Evolutionary conservation across 1,140 invertebrate genomes (phyloP), one percentile per base, ranked within the genome.

Genomic region (Melipona quadrifasciata): DNA sequence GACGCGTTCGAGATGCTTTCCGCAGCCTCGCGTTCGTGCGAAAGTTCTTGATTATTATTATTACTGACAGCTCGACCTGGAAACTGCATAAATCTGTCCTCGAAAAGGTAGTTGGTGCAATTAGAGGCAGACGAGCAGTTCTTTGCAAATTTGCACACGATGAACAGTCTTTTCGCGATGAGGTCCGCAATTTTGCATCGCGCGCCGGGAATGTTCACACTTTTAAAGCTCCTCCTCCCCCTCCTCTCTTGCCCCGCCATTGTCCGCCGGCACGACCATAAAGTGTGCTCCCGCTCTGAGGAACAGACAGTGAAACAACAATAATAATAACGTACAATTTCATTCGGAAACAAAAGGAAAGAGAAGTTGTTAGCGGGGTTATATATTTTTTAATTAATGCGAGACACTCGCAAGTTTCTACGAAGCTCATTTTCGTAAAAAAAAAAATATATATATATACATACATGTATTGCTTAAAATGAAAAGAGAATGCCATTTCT

Each of bases 101-200:
- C 31, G 31, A 21, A 80, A 58, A 27, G 53, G 67, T 55, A 71
- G 34, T 80, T 80, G 72, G 65, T 8, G 78, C 78, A 80, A 71
- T 80, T 80, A 71, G 53, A 71, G 70, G 31, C 67, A 58, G 24
- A 34, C 78, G 53, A 80, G 53, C 39, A 19, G 78, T 34, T 58
- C 67, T 55, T 58, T 72, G 67, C 78, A 47, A 71, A 80, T 80
- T 72, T 71, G 34, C 67, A 47, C 64, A 47, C 64, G 47, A 17
- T 67, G 76, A 78, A 55, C 47, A n/a, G 51, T 21, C 31, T 27
- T 31, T 4, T 27, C 27, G 27, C 51, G 21, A 47, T 55, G 67
- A 57, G 53, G 53, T 58, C 10, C 14, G 78, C 53, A 57, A 72
- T 80, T 80, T 72, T 58, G 10, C 17, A 72, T 71, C 4, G 2